Evolutionary conservation across 2,113 vertebrate species (phyloP).

Genomic region (Cairina moschata): DNA sequence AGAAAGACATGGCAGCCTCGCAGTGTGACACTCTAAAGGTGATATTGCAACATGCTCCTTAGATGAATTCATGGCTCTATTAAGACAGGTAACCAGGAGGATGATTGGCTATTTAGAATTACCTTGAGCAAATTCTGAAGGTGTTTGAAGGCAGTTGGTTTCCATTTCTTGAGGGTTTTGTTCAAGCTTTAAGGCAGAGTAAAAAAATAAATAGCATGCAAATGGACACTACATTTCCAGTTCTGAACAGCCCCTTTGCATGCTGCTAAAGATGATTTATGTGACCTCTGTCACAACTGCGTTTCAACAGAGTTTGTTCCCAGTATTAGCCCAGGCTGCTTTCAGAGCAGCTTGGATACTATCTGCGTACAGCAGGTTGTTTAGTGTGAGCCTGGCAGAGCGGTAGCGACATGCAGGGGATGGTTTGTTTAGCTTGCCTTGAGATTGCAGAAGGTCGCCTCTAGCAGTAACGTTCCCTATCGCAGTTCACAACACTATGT

Average conservation of each 20-base stretch:
- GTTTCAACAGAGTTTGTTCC: not conserved
- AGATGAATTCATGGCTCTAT: not conserved
- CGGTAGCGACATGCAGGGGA: not conserved
- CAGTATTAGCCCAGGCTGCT: constrained; percentile 8
- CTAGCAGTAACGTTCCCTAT: not conserved
- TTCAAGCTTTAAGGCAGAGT: not conserved
- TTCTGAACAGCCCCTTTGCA: not conserved
- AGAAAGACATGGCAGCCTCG: not conserved
- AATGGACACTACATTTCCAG: not conserved
- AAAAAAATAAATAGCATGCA: not conserved
- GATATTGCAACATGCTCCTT: not conserved
- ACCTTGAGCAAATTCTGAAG: not conserved
- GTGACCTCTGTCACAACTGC: not conserved
- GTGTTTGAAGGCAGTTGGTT: not conserved
- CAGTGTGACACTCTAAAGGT: not conserved
- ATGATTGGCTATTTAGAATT: not conserved
- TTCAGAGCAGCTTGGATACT: not conserved
- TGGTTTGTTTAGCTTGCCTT: constrained; percentile 1
- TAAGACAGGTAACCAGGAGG: not conserved
- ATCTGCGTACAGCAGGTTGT: not conserved
- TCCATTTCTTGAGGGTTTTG: not conserved
- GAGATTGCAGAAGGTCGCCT: not conserved
- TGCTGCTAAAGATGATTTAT: not conserved
- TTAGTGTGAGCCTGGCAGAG: not conserved
- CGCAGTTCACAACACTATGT: not conserved